phyloP scores from a whole-genome alignment of 2,113 vertebrate genomes.

The Nerophis ophidion region DNA sequence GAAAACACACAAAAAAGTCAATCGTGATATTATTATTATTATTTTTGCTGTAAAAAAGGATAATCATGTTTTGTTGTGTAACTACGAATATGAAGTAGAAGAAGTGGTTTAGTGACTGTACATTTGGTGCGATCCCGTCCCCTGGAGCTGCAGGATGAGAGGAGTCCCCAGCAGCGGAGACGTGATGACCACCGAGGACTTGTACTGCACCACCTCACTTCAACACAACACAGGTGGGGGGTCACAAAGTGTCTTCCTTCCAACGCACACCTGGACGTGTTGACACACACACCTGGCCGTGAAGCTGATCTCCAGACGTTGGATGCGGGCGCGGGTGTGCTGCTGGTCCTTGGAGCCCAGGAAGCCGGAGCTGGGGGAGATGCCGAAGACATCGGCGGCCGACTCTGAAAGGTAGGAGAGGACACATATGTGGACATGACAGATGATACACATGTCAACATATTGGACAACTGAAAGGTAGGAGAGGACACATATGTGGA shows the following conservation, averaged over 20 bases:
- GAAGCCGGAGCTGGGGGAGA: slow-evolving; percentile 73
- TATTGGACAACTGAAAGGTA: not conserved
- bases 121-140: slow-evolving; percentile 66
- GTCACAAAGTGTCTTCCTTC: not conserved
- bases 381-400: slow-evolving; percentile 56
- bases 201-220: slow-evolving; percentile 70
- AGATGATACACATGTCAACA: no score
- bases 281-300: slow-evolving; percentile 83
- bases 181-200: slow-evolving; percentile 60
- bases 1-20: no score
- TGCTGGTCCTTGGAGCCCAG: slow-evolving; percentile 59
- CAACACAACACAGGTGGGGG: slow-evolving; percentile 6
- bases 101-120: not conserved
- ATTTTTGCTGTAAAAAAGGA: no score
- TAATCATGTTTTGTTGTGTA: no score
- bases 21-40: no score
- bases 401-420: not conserved
- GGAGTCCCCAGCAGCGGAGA: slow-evolving; percentile 76
- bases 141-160: slow-evolving; percentile 69
- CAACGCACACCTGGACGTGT: no score
- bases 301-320: slow-evolving; percentile 77
- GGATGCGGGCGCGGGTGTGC: slow-evolving; percentile 34
- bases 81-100: not conserved
- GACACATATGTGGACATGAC: no score
- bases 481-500: no score